Conservation (phyloP, 2,113 vertebrate genomes). For the Cheilinus undulatus region DNA sequence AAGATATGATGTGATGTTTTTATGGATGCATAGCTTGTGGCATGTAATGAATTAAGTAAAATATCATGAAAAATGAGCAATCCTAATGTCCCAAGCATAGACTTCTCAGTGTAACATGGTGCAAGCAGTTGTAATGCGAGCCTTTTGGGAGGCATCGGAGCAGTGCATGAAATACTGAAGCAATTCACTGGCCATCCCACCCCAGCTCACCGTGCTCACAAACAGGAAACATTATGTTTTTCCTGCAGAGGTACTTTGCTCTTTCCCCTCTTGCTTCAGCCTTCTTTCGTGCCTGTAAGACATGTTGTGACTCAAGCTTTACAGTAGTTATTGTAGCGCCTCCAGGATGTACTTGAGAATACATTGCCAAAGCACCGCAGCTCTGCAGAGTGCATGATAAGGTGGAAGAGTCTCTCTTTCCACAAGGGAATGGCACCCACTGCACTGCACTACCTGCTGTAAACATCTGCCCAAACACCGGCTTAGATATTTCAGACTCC, state of each 20-base stretch:
- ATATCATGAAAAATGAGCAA: conserved; percentile 6
- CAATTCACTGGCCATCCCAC: conserved; percentile 30
- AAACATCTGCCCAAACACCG: conserved; percentile 24
- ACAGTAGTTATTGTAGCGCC: conserved; percentile 28
- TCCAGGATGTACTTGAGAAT: conserved; percentile 41
- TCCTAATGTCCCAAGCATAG: neutral
- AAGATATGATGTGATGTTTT: neutral
- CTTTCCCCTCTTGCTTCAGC: conserved; percentile 12
- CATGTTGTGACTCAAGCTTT: conserved; percentile 40
- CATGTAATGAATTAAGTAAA: conserved; percentile 5
- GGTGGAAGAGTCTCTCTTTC: conserved; percentile 30
- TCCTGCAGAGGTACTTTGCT: conserved; percentile 17
- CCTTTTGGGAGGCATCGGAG: conserved; percentile 29
- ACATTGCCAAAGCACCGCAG: conserved; percentile 23
- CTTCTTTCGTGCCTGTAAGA: conserved; percentile 34
- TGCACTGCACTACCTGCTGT: conserved; percentile 18
- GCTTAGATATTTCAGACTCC: conserved; percentile 6
- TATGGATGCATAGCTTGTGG: neutral
- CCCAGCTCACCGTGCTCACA: neutral
- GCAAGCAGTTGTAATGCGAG: conserved; percentile 43
- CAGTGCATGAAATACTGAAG: conserved; percentile 48
- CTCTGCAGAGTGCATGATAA: conserved; percentile 25
- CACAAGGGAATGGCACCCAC: conserved; percentile 19
- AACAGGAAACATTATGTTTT: conserved; percentile 16
- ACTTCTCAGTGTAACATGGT: conserved; percentile 17